phyloP scores from a whole-genome alignment of 2,888 invertebrate species.

The Calameuta filiformis region DNA sequence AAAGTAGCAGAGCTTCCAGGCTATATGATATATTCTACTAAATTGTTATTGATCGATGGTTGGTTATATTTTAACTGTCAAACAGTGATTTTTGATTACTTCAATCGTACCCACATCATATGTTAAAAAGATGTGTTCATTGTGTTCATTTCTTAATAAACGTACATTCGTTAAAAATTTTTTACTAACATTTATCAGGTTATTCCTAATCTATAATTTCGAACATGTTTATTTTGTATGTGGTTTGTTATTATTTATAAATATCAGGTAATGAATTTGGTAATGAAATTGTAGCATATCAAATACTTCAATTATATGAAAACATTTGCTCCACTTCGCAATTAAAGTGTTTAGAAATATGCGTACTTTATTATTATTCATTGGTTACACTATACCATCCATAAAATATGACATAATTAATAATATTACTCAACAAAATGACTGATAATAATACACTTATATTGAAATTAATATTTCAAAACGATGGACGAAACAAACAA shows the following conservation, averaged over 20 bases:
- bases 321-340: neutral
- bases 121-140: too few species aligned
- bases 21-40: neutral
- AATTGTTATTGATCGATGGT: neutral
- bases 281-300: neutral
- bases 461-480: neutral
- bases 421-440: neutral
- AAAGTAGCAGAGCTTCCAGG: neutral
- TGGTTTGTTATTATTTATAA: constrained; percentile 1
- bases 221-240: neutral
- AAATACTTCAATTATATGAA: neutral
- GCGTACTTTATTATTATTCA: neutral
- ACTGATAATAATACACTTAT: neutral
- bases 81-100: neutral
- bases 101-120: neutral
- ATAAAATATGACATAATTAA: neutral
- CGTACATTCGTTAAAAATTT: neutral
- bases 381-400: neutral
- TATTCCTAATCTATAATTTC: neutral
- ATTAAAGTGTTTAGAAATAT: neutral
- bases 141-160: neutral
- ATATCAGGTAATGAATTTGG: neutral
- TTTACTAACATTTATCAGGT: neutral
- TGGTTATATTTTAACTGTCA: neutral
- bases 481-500: neutral